Percentiles rank a stretch among this genome's conserved stretches.
Evolutionary conservation across 2,888 invertebrate species (phyloP).

Genomic region (Lithodes maja): DNA sequence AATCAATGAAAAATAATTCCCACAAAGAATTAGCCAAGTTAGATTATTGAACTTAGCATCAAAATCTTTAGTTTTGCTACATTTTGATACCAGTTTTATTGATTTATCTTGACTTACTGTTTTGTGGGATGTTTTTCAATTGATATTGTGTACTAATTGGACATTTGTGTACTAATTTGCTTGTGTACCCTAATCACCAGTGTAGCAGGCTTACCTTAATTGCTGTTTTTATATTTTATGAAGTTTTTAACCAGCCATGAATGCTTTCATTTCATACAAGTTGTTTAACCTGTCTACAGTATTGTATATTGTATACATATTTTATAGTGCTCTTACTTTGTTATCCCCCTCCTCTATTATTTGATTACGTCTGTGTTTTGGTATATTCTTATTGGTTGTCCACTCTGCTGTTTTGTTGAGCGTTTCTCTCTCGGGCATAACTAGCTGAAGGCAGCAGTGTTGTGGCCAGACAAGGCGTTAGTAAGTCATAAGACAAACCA

Average conservation of each 20-base stretch:
- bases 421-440: conserved; percentile 38
- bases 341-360: background rate
- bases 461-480: background rate
- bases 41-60: too few species aligned
- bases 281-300: conserved; percentile 30
- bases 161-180: too few species aligned
- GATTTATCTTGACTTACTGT: too few species aligned
- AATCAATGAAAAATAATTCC: too few species aligned
- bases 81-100: too few species aligned
- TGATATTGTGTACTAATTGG: too few species aligned
- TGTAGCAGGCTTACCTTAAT: conserved; percentile 28
- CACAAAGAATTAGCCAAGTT: too few species aligned
- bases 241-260: conserved; percentile 33
- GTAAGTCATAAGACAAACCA: background rate
- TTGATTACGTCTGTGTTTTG: conserved; percentile 18
- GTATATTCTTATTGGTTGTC: conserved; percentile 23
- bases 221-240: conserved; percentile 23
- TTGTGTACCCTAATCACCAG: background rate
- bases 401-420: background rate
- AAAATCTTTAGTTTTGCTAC: too few species aligned
- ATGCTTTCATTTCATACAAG: conserved; percentile 61
- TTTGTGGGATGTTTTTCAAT: too few species aligned
- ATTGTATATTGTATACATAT: conserved; percentile 13
- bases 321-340: conserved; percentile 12
- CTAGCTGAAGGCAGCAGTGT: conserved; percentile 25